Percentiles rank a stretch among this genome's conserved stretches.
These are phyloP conservation scores for Anas platyrhynchos DNA, from an alignment of 2,113 vertebrate genomes.

Conservation along the genomic window DNA sequence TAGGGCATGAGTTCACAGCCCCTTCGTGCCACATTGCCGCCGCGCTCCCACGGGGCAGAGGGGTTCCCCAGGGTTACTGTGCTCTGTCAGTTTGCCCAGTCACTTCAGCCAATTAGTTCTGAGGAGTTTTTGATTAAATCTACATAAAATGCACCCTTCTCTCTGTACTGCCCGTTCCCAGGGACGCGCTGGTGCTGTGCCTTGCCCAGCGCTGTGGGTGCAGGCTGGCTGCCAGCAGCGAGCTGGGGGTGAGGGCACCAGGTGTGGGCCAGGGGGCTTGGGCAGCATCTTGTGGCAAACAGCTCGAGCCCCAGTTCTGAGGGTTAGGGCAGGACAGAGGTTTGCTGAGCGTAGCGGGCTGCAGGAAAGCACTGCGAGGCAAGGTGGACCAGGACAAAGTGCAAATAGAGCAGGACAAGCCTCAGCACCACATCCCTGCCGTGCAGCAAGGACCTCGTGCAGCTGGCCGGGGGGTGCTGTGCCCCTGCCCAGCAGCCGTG, in stretches of 20 bases:
- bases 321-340: not conserved
- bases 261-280: not conserved
- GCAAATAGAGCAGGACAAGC: rapidly evolving
- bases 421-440: not conserved
- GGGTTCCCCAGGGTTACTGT: not conserved
- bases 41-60: too few species aligned
- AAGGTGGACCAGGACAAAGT: not conserved
- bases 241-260: too few species aligned
- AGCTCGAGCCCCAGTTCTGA: not conserved
- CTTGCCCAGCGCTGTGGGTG: not conserved
- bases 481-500: too few species aligned
- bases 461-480: too few species aligned
- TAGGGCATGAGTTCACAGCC: not conserved
- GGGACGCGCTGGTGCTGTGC: not conserved
- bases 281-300: not conserved
- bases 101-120: not conserved
- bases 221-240: too few species aligned
- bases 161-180: not conserved
- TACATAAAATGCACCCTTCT: not conserved
- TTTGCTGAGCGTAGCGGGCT: not conserved
- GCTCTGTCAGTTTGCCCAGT: not conserved
- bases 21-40: too few species aligned
- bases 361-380: not conserved
- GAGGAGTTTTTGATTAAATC: not conserved
- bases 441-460: too few species aligned